phyloP scores from a whole-genome alignment of 2,797 vertebrate genomes.

The Pampus argenteus region DNA sequence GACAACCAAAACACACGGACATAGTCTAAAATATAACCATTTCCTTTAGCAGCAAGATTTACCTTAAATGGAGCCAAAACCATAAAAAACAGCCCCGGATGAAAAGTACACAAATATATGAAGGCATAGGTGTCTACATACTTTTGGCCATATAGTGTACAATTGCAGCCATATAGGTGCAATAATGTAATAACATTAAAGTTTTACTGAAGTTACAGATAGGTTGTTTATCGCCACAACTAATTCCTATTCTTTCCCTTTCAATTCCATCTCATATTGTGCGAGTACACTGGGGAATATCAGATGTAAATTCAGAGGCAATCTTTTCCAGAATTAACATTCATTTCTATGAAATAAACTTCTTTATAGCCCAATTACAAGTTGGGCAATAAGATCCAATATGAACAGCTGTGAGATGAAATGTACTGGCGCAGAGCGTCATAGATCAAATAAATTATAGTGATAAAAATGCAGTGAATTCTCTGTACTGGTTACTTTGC shows the following conservation, averaged over 20 bases:
- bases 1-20: slow-evolving; percentile 4
- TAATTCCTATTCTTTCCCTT: slow-evolving; percentile 18
- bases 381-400: slow-evolving; percentile 56
- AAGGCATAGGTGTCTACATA: neutral
- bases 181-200: no score
- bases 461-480: slow-evolving; percentile 38
- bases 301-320: slow-evolving; percentile 49
- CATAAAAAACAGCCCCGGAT: neutral
- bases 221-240: slow-evolving; percentile 16
- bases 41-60: neutral
- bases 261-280: slow-evolving; percentile 26
- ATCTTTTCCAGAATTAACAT: slow-evolving; percentile 38
- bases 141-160: no score
- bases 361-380: slow-evolving; percentile 44
- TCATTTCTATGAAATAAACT: slow-evolving; percentile 51
- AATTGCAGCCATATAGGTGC: no score
- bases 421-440: slow-evolving; percentile 19
- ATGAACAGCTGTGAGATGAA: slow-evolving; percentile 42
- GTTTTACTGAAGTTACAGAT: no score
- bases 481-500: neutral
- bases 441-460: slow-evolving; percentile 61
- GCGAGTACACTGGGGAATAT: slow-evolving; percentile 25
- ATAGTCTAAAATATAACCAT: neutral
- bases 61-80: no score
- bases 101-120: neutral